These are phyloP conservation scores for Achlya flavicornis DNA, from an alignment of 2,888 invertebrate genomes.

Conservation along the genomic window DNA sequence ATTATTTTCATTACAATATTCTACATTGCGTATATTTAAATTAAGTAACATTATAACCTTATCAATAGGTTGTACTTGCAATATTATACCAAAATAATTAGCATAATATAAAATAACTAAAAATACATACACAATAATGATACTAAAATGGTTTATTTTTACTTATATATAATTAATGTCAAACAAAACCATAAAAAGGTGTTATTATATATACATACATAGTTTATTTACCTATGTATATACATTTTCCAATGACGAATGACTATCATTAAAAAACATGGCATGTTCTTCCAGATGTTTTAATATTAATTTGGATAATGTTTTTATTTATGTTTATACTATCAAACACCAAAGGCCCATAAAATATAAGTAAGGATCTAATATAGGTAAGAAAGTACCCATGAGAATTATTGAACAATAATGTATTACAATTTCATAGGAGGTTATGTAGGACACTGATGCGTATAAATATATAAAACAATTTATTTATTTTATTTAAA, in stretches of 20 bases:
- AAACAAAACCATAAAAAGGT: not conserved
- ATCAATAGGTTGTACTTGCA: no score
- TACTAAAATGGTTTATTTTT: no score
- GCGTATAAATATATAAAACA: slow-evolving; percentile 8
- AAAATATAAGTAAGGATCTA: not conserved
- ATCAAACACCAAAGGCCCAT: not conserved
- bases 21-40: no score
- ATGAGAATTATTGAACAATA: not conserved
- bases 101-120: no score
- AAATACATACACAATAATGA: no score
- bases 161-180: not conserved
- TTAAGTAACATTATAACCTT: no score
- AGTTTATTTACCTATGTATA: not conserved
- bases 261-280: not conserved
- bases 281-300: not conserved
- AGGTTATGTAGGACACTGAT: not conserved
- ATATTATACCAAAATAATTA: no score
- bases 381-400: no score
- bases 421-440: not conserved
- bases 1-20: no score
- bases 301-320: not conserved
- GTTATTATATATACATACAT: not conserved
- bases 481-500: not conserved
- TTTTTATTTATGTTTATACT: not conserved
- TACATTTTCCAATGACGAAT: slow-evolving; percentile 1